Conservation (phyloP, 2,113 vertebrate species). For the Leucoraja erinaceus region DNA sequence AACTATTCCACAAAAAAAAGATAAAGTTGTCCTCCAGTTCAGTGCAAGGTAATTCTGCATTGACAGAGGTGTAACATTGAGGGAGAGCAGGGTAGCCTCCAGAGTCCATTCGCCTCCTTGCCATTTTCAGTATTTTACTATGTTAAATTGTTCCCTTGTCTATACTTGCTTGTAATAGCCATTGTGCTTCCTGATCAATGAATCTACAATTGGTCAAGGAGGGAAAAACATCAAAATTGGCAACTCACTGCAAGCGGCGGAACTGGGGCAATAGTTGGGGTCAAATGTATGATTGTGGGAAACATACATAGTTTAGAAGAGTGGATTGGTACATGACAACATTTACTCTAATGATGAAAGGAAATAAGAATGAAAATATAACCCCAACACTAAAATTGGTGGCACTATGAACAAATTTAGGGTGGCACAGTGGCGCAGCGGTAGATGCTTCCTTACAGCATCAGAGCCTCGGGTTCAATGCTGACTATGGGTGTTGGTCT, state of each 20-base stretch:
- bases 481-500: too few species aligned
- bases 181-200: too few species aligned
- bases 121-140: neutral
- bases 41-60: neutral
- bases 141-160: neutral
- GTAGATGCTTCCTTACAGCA: too few species aligned
- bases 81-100: neutral
- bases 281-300: neutral
- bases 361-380: neutral
- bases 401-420: too few species aligned
- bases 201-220: neutral
- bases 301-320: neutral
- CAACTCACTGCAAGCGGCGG: neutral
- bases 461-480: too few species aligned
- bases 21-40: neutral
- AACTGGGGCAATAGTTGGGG: neutral
- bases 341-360: neutral
- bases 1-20: too few species aligned
- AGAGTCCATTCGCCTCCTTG: neutral
- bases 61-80: neutral
- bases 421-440: too few species aligned
- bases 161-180: too few species aligned
- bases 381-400: neutral
- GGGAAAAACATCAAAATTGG: neutral
- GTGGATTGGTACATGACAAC: neutral